A percentile compares a stretch with the other conserved stretches of the same genome.
Evolutionary conservation across 2,113 vertebrate species (phyloP).

Genomic region (Rissa tridactyla): DNA sequence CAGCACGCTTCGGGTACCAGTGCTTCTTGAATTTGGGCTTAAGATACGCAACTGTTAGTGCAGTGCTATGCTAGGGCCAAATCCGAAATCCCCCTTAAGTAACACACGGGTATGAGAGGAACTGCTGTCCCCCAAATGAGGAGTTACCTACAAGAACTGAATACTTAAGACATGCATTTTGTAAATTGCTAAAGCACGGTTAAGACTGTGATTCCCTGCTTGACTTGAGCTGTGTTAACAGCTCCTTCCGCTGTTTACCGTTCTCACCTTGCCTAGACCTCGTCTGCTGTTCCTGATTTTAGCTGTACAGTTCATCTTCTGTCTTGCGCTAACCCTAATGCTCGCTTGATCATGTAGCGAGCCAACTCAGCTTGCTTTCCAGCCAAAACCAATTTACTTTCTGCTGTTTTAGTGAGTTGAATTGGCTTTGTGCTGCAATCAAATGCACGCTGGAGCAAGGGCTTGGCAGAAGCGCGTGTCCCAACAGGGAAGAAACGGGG

Average conservation of each 20-base stretch:
- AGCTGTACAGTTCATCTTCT: neutral
- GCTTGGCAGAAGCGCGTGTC: neutral
- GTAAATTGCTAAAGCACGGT: neutral
- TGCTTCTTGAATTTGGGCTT: neutral
- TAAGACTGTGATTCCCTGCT: neutral
- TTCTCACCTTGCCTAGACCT: neutral
- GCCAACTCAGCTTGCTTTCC: neutral
- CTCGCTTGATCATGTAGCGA: neutral
- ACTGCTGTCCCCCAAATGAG: neutral
- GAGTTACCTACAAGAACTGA: neutral
- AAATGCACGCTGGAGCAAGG: neutral
- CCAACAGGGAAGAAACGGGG: conserved; percentile 7
- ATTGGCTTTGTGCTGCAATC: conserved; percentile 37
- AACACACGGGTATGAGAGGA: neutral
- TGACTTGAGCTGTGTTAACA: neutral
- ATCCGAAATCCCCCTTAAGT: neutral
- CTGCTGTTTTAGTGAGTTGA: conserved; percentile 29
- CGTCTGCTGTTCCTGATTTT: neutral
- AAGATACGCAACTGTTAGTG: neutral
- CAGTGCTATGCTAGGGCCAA: neutral
- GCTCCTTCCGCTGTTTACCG: neutral
- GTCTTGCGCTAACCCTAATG: neutral
- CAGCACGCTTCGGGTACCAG: neutral
- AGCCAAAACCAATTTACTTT: conserved; percentile 48
- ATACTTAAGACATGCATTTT: neutral